These are phyloP conservation scores for Colossoma macropomum DNA, from an alignment of 2,113 vertebrate genomes.

Conservation along the genomic window DNA sequence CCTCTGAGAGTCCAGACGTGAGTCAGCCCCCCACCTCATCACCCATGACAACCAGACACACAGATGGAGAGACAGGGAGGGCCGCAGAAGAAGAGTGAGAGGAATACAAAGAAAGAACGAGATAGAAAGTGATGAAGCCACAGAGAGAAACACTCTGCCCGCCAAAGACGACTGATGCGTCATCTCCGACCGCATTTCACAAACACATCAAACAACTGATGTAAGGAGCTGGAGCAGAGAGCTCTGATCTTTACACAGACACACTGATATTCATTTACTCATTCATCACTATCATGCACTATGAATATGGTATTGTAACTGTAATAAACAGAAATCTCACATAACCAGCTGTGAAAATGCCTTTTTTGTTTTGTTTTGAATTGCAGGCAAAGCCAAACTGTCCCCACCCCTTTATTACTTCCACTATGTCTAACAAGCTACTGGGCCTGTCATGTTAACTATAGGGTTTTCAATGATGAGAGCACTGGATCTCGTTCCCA, in stretches of 20 bases:
- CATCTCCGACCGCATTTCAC: background rate
- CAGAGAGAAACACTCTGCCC: background rate
- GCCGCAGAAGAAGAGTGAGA: slow-evolving; percentile 37
- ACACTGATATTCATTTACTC: background rate
- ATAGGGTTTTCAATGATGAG: no score
- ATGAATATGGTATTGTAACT: no score
- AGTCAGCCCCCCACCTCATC: slow-evolving; percentile 64
- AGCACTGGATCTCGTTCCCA: no score
- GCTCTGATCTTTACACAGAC: background rate
- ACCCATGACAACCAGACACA: slow-evolving; percentile 59
- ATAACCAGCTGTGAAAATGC: no score
- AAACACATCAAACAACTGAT: background rate
- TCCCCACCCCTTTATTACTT: no score
- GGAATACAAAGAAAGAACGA: slow-evolving; percentile 24
- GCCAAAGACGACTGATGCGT: slow-evolving; percentile 23
- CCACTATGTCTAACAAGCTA: no score
- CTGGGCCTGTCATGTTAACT: no score
- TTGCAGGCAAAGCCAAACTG: no score
- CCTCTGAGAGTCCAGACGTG: slow-evolving; percentile 51
- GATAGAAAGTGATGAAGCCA: background rate
- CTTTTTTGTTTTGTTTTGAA: no score
- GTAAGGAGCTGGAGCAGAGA: background rate
- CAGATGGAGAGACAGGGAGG: slow-evolving; percentile 24
- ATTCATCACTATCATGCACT: background rate
- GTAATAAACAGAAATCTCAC: no score